These are phyloP conservation scores for Micromussa lordhowensis DNA, from an alignment of 92 coral and sea anemone species.

Conservation along the genomic window DNA sequence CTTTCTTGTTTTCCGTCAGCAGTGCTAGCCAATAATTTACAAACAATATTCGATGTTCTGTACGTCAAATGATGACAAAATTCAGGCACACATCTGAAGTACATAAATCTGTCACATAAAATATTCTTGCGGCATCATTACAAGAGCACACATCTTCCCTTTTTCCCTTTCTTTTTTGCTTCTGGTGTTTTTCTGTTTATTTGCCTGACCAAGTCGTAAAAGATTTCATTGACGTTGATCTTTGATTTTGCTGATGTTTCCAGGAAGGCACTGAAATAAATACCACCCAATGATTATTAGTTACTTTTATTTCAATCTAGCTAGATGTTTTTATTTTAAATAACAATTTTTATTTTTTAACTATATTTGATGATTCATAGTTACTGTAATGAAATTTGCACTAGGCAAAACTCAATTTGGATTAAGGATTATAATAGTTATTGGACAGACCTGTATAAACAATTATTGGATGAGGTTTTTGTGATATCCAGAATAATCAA, in stretches of 20 bases:
- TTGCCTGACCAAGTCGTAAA: slow-evolving; percentile 98
- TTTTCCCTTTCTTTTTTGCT: slow-evolving; percentile 66
- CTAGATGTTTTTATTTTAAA: too few species aligned
- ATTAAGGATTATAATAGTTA: too few species aligned
- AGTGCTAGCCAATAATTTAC: slow-evolving; percentile 43
- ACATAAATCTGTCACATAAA: not conserved
- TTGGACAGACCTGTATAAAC: too few species aligned
- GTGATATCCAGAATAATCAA: too few species aligned
- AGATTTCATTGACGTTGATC: slow-evolving; percentile 97
- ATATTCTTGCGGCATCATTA: slow-evolving; percentile 32
- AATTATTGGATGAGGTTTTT: too few species aligned
- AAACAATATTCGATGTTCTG: slow-evolving; percentile 25
- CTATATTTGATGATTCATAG: too few species aligned
- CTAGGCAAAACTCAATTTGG: too few species aligned
- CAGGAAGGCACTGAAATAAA: slow-evolving; percentile 87
- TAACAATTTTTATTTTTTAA: too few species aligned
- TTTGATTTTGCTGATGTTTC: slow-evolving; percentile 99
- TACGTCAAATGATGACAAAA: not conserved
- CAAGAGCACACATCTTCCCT: slow-evolving; percentile 76
- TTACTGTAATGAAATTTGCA: too few species aligned
- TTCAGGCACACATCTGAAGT: slow-evolving; percentile 34
- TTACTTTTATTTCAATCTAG: too few species aligned
- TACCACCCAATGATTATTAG: not conserved
- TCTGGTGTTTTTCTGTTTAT: slow-evolving; percentile 98
- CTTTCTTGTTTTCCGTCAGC: slow-evolving; percentile 17